Evolutionary conservation across 2,888 invertebrate genomes (phyloP).

Genomic region (Scaeva pyrastri): DNA sequence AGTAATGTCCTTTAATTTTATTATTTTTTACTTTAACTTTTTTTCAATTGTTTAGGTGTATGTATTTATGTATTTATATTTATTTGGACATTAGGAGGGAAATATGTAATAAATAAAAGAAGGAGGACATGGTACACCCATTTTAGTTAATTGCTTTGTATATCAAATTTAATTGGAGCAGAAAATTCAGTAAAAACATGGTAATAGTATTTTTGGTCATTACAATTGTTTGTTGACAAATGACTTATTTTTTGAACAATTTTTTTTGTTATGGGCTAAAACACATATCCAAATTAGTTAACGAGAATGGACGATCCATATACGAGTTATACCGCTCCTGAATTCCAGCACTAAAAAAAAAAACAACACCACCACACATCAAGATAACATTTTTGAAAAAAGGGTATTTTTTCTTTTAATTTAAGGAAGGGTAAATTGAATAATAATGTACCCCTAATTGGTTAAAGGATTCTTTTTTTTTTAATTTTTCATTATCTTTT

Average conservation of each 20-base stretch:
- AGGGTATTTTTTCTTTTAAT: background rate
- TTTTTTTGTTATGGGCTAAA: background rate
- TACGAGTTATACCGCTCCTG: background rate
- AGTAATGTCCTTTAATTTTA: too few relatives aligned
- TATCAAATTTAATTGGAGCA: constrained; percentile 57
- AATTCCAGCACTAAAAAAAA: background rate
- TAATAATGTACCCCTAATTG: constrained; percentile 5
- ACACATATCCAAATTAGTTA: constrained; percentile 9
- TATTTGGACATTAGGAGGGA: background rate
- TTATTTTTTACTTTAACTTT: background rate
- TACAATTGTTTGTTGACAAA: constrained; percentile 64
- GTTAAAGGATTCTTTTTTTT: constrained; percentile 5
- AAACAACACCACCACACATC: background rate
- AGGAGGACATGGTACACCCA: background rate
- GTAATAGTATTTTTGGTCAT: constrained; percentile 57
- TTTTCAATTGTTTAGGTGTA: background rate
- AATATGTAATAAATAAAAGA: background rate
- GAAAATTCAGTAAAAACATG: constrained; percentile 28
- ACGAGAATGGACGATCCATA: constrained; percentile 4
- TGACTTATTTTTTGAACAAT: constrained; percentile 41
- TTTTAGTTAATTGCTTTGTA: constrained; percentile 33
- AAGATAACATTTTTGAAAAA: constrained; percentile 15
- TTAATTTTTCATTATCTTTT: too few relatives aligned
- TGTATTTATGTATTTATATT: background rate
- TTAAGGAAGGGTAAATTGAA: constrained; percentile 17